These are phyloP conservation scores for Ahaetulla prasina DNA, from an alignment of 2,113 vertebrate species.

Conservation along the genomic window DNA sequence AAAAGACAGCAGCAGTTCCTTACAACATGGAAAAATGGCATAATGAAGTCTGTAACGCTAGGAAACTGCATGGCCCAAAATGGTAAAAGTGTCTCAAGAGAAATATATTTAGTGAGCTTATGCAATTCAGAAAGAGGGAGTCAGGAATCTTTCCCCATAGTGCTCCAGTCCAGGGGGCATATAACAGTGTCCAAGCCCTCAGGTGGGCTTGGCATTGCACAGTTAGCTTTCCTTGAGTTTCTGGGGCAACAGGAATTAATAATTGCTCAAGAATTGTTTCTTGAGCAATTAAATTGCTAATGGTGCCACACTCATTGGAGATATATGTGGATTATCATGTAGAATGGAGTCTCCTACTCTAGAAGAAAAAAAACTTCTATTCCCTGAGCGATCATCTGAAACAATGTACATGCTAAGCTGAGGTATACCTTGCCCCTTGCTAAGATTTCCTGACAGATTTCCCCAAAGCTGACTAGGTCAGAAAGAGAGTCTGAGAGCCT, in stretches of 20 bases:
- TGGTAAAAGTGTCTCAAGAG: background rate
- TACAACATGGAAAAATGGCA: background rate
- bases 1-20: background rate
- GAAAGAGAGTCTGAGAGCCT: background rate
- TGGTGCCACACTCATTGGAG: background rate
- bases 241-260: accelerated
- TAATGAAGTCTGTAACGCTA: background rate
- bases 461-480: background rate
- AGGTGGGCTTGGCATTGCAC: background rate
- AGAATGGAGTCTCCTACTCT: background rate
- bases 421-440: background rate
- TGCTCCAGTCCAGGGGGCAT: too few species aligned
- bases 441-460: background rate
- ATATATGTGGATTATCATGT: background rate
- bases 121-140: background rate
- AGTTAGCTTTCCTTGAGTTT: background rate
- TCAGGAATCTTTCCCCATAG: background rate
- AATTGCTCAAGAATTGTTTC: background rate
- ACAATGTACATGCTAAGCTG: background rate
- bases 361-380: background rate
- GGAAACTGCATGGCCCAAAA: background rate
- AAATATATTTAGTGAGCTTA: background rate
- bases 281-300: background rate
- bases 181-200: background rate
- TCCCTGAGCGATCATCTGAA: background rate